A percentile compares a stretch with the other conserved stretches of the same genome.
These are phyloP conservation scores for Agelas oroides DNA, from an alignment of 37 sponge, comb jelly and placozoan species.

Conservation along the genomic window DNA sequence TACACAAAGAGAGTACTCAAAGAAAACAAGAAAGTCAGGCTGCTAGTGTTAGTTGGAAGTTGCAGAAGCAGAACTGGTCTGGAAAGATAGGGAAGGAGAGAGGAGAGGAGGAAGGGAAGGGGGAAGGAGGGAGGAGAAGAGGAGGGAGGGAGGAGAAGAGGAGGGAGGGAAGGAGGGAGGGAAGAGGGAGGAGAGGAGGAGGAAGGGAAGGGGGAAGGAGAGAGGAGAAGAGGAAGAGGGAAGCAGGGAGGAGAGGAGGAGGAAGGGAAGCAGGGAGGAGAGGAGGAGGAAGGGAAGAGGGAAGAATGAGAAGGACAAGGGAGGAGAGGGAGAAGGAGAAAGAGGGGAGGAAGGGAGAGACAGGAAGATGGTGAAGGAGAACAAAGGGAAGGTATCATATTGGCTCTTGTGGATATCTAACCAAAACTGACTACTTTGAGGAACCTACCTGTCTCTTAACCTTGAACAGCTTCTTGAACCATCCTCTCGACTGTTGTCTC, in stretches of 20 bases:
- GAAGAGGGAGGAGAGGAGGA: not conserved
- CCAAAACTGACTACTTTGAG: not conserved
- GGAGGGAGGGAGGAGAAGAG: not conserved
- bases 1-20: too few relatives aligned
- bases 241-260: not conserved
- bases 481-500: conserved; percentile 1
- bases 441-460: conserved; percentile 30
- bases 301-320: not conserved
- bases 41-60: not conserved
- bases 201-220: conserved; percentile 8
- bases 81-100: not conserved
- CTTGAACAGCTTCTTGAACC: conserved; percentile 33
- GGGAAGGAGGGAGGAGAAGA: not conserved
- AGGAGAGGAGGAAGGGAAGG: not conserved
- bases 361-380: not conserved
- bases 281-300: not conserved
- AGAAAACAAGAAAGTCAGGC: too few relatives aligned
- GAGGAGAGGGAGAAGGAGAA: not conserved
- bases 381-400: too few relatives aligned
- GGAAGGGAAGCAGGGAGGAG: too few relatives aligned
- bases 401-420: too few relatives aligned
- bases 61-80: not conserved
- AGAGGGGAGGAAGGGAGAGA: not conserved
- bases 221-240: not conserved
- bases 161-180: not conserved